phyloP scores from a whole-genome alignment of 2,888 invertebrate species.

The Venusia cambrica region DNA sequence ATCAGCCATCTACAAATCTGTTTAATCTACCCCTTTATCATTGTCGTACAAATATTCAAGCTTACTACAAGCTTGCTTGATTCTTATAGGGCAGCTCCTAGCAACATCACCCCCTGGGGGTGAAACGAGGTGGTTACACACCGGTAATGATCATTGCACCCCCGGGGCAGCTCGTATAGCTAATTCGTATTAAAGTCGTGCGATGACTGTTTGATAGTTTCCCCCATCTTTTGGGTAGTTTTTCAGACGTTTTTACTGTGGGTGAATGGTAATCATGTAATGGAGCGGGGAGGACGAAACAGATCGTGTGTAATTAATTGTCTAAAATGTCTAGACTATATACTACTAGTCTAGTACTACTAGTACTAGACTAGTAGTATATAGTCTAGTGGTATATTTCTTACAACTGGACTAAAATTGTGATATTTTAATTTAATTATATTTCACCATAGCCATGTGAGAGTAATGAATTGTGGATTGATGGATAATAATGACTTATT shows the following conservation, averaged over 20 bases:
- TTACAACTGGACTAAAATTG: too few species aligned
- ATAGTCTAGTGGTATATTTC: too few species aligned
- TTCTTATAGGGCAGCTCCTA: slow-evolving; percentile 5
- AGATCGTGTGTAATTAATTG: too few species aligned
- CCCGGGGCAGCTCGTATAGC: slow-evolving; percentile 10
- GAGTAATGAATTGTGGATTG: too few species aligned
- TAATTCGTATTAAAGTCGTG: slow-evolving; percentile 16
- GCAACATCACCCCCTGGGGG: slow-evolving; percentile 6
- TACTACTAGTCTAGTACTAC: too few species aligned
- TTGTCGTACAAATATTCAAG: slow-evolving; percentile 9
- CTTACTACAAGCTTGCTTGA: slow-evolving; percentile 19
- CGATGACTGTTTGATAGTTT: slow-evolving; percentile 14
- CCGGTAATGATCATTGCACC: slow-evolving; percentile 15
- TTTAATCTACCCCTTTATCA: too few species aligned
- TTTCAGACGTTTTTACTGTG: slow-evolving; percentile 1
- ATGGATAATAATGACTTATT: too few species aligned
- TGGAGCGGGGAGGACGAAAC: background rate
- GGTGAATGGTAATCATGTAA: background rate
- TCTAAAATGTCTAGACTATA: too few species aligned
- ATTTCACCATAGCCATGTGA: too few species aligned
- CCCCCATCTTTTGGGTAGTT: slow-evolving; percentile 5
- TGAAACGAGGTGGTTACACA: slow-evolving; percentile 7
- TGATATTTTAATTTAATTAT: too few species aligned
- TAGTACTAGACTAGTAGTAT: too few species aligned
- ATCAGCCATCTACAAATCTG: too few species aligned